Evolutionary conservation across 2,113 vertebrate species (phyloP), one percentile per base, ranked within the genome.

Genomic region (Lophius piscatorius): DNA sequence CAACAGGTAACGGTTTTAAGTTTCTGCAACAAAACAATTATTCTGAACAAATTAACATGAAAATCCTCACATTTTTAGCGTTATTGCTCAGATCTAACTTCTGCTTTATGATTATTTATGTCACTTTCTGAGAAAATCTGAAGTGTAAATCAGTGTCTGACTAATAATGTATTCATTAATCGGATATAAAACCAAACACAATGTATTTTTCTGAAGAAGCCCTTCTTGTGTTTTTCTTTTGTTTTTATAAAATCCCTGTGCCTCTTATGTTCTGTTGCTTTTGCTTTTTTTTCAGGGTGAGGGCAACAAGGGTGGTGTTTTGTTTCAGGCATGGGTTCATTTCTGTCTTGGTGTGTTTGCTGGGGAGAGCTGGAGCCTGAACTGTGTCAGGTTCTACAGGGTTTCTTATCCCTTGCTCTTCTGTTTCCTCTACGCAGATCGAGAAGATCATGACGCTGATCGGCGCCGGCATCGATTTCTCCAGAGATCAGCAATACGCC

Each of bases 361-460:
- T 70, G 70, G 70, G 74, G 72, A 38, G 17, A 46, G 77, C 70
- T 78, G 58, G 63, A 68, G 76, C n/a, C n/a, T n/a, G 17, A 44
- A 1, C 36, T 48, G 3, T 12, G 3, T 16, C 10, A 21, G 1
- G 10, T 55, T 76, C 65, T 20, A 16, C 10, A 34, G 8, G 40
- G 12, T 39, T n/a, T 55, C 63, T 88, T 20, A 78, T 55, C 55
- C 49, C 33, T 39, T n/a, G n/a, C 54, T 69, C 52, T 52, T 78
- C 49, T 80, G 55, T 69, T n/a, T 60, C 63, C 62, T 34, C 1
- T 22, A 90, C 89, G 59, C 93, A 98, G 97, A 98, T 98, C 46
- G 97, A 98, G 91, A 98, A 98, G 85, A 98, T 99, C 86, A 99
- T 99, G 97, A 97, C 94, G 20, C 95, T 98, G 45, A 99, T 99